Evolutionary conservation across 2,888 invertebrate genomes (phyloP).

Genomic region (Clitarchus hookeri): DNA sequence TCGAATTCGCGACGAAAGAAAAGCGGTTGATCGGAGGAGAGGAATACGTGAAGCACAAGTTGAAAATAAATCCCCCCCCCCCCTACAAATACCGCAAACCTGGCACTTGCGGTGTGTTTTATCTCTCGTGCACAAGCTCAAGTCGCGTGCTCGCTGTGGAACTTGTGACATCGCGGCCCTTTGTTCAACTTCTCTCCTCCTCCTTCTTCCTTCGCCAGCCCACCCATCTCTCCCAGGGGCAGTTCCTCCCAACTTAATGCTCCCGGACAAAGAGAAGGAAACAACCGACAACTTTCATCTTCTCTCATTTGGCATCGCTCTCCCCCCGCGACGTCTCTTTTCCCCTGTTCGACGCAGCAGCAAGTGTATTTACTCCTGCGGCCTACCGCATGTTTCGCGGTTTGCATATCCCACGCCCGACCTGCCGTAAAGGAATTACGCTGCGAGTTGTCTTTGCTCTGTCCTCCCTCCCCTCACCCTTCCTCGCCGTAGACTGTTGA

Average conservation of each 20-base stretch:
- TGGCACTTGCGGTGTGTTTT: too few relatives aligned
- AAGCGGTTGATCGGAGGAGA: too few relatives aligned
- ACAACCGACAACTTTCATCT: slow-evolving; percentile 14
- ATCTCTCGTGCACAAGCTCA: too few relatives aligned
- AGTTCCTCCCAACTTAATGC: not conserved
- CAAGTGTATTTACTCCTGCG: not conserved
- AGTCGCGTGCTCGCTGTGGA: too few relatives aligned
- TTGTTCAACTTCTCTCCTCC: not conserved
- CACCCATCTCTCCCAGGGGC: not conserved
- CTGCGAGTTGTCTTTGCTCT: not conserved
- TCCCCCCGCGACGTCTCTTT: not conserved
- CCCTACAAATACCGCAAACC: too few relatives aligned
- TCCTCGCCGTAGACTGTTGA: not conserved
- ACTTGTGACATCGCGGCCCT: not conserved
- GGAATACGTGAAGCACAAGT: too few relatives aligned
- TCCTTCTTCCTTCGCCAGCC: too few relatives aligned
- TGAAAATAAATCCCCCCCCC: too few relatives aligned
- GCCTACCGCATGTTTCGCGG: not conserved
- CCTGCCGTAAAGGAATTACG: slow-evolving; percentile 1
- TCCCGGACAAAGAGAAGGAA: not conserved
- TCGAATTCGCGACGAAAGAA: too few relatives aligned
- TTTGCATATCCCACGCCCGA: not conserved
- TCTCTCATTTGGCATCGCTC: not conserved
- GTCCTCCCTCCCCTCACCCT: too few relatives aligned
- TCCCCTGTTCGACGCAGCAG: not conserved